phyloP scores from a whole-genome alignment of 1,140 invertebrate species.

The Drosophila mayri region DNA sequence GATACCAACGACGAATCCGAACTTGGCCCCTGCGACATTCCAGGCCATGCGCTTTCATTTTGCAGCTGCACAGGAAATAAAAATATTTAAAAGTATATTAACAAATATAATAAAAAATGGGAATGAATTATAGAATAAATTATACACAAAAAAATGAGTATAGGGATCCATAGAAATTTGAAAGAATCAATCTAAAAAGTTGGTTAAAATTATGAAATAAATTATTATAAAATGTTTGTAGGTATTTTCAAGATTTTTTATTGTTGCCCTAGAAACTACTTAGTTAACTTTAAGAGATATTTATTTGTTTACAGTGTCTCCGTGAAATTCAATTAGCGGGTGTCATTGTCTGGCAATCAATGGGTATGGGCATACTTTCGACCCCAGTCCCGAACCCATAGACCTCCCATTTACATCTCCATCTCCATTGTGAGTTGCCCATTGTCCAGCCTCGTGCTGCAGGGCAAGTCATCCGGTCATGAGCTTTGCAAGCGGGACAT shows the following conservation, averaged over 20 bases:
- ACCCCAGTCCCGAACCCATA: background rate
- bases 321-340: constrained; percentile 62
- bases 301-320: background rate
- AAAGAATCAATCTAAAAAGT: too few relatives aligned
- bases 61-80: constrained; percentile 12
- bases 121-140: too few relatives aligned
- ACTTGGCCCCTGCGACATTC: constrained; percentile 54
- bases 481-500: constrained; percentile 44
- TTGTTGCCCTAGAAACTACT: background rate
- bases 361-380: constrained; percentile 15
- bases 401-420: background rate
- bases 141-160: background rate
- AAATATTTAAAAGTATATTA: background rate
- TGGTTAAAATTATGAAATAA: too few relatives aligned
- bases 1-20: constrained; percentile 24
- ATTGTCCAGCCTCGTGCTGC: constrained; percentile 20
- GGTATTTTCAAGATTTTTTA: background rate
- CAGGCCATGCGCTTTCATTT: constrained; percentile 51
- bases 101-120: background rate
- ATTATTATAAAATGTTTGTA: background rate
- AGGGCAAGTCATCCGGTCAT: constrained; percentile 26
- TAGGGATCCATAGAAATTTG: too few relatives aligned
- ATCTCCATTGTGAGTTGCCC: constrained; percentile 12
- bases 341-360: constrained; percentile 52
- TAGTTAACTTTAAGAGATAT: background rate